These are phyloP conservation scores for Argopecten irradians DNA, from an alignment of 1,140 invertebrate species.

Conservation along the genomic window DNA sequence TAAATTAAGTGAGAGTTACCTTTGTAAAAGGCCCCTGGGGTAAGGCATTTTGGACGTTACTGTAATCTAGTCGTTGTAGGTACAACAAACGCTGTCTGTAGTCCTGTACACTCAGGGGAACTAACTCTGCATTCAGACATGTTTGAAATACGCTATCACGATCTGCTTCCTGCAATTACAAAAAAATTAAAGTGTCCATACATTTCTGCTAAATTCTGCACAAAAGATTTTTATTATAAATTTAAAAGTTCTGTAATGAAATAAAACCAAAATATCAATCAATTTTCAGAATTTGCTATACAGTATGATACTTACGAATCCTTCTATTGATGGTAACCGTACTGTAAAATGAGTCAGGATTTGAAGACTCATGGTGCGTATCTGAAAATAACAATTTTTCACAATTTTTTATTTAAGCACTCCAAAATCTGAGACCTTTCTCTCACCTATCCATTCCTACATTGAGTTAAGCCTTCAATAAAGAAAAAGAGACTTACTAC, in stretches of 20 bases:
- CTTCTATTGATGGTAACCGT: slow-evolving; percentile 69
- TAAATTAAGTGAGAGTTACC: slow-evolving; percentile 54
- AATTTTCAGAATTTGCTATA: too few species aligned
- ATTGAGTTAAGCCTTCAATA: too few species aligned
- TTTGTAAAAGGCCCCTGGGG: slow-evolving; percentile 62
- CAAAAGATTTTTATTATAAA: too few species aligned
- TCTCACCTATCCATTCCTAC: neutral
- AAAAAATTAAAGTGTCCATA: neutral
- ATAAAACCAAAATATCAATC: too few species aligned
- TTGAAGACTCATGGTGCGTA: slow-evolving; percentile 84
- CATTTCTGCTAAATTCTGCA: neutral
- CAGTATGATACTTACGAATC: slow-evolving; percentile 70
- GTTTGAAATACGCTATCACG: slow-evolving; percentile 80
- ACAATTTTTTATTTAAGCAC: too few species aligned
- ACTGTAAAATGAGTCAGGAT: slow-evolving; percentile 85
- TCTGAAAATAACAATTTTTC: slow-evolving; percentile 73
- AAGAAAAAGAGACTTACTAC: too few species aligned
- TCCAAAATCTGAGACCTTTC: neutral
- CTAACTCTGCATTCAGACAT: slow-evolving; percentile 84
- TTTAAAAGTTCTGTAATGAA: too few species aligned
- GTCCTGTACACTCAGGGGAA: slow-evolving; percentile 83
- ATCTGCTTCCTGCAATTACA: slow-evolving; percentile 71
- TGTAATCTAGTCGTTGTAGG: slow-evolving; percentile 84
- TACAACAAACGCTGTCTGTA: slow-evolving; percentile 87
- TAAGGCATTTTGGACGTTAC: slow-evolving; percentile 68